Base-by-base conservation (phyloP, 1,140 invertebrate species). In the Cardiocondyla obscurior region DNA sequence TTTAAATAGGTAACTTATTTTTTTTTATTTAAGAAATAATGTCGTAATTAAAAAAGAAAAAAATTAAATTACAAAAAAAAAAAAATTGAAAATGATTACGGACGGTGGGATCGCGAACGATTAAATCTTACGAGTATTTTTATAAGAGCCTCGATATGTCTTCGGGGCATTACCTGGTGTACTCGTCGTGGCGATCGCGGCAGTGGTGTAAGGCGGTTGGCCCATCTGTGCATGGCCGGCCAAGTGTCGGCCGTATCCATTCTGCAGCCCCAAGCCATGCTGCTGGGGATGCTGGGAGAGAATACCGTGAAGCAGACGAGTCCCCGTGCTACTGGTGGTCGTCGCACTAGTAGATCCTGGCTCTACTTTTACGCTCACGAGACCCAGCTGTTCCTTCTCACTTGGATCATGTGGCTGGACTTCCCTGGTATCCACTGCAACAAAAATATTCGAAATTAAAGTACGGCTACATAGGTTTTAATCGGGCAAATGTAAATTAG, bases 251-350 rank as follows among this genome's bases (percentile, higher is more conserved):
- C 90, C 90, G 72, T 94, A 94, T 60, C 93, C 92, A 60, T 92
- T 94, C 72, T 93, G 93, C 53, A 92, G 82, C 16, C 82, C 82
- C 67, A 93, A 55, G 51, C 85, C 81, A 55, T 94, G 93, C 62
- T 93, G 93, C 83, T 94, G 94, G 74, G 94, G 94, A 89, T 95
- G 95, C 88, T 95, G 95, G 76, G 94, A 95, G 19, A 96, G 91
- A 60, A 96, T 95, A 10, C 95, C 95, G 84, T 96, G 96, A 30
- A 96, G 93, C 39, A 96, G 94, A 51, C 93, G 88, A 51, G 93
- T 91, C 51, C 93, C 91, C 33, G 91, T 91, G 85, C 91, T 90
- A 39, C 72, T 88, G 6, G 84, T 86, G 25, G 67, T 84, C 46
- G 79, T 89, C 81, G 87, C 83, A 16, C 87, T 81, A 86, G 90